Conservation (phyloP, 2,113 vertebrate genomes). For the Rutilus rutilus region DNA sequence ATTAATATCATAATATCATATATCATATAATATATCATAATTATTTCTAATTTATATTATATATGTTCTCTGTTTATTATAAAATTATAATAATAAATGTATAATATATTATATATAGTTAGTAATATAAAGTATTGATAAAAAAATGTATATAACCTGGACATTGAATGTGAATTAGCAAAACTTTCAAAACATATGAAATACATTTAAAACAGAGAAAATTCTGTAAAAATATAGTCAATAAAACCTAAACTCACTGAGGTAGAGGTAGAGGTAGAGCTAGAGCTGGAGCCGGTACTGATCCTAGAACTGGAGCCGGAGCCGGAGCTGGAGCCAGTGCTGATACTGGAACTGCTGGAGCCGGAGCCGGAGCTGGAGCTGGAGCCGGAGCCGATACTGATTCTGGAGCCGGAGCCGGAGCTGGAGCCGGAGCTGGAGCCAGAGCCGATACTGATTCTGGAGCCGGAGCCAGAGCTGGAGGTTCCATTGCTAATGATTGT, state of each 20-base stretch:
- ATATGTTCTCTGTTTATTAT: neutral
- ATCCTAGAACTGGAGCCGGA: slow-evolving; percentile 18
- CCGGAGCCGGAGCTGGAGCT: slow-evolving; percentile 12
- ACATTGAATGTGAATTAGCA: too few species aligned
- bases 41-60: neutral
- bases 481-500: slow-evolving; percentile 64
- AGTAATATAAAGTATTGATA: too few species aligned
- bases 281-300: slow-evolving; percentile 24
- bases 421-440: slow-evolving; percentile 3
- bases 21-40: too few species aligned
- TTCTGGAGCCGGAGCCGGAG: slow-evolving; percentile 13
- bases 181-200: too few species aligned
- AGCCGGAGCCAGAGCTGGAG: slow-evolving; percentile 31
- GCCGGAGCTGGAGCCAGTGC: slow-evolving; percentile 27
- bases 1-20: too few species aligned
- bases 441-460: too few species aligned
- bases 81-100: neutral
- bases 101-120: too few species aligned
- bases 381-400: neutral
- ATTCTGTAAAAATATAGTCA: neutral
- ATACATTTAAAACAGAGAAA: too few species aligned
- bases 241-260: slow-evolving; percentile 38
- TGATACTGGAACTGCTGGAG: slow-evolving; percentile 17
- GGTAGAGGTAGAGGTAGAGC: slow-evolving; percentile 25
- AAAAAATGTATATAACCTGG: too few species aligned